Conservation (phyloP, 2,888 invertebrate species). For the Tetramorium bicarinatum region DNA sequence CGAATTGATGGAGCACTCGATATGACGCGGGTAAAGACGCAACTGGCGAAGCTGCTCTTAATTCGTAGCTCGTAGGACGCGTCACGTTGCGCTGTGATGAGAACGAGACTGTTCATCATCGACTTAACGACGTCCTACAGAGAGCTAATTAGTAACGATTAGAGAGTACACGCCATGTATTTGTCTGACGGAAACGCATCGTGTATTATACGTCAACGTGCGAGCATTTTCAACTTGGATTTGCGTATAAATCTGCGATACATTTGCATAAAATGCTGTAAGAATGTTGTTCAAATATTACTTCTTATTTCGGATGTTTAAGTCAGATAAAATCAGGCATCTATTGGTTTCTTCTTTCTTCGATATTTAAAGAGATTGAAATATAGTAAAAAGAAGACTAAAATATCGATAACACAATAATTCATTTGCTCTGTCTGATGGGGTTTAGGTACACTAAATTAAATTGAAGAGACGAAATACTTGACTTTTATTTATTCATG, state of each 20-base stretch:
- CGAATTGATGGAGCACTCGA: not conserved
- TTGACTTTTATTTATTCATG: not conserved
- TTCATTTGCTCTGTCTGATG: not conserved
- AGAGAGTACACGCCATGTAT: conserved; percentile 28
- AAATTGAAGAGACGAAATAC: not conserved
- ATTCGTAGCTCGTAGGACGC: conserved; percentile 19
- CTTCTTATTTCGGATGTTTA: not conserved
- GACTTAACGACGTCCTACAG: conserved; percentile 3
- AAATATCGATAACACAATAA: not conserved
- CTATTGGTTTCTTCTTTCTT: not conserved
- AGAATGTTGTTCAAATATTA: not conserved
- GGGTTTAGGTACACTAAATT: not conserved
- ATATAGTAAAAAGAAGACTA: not conserved
- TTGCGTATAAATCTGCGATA: not conserved
- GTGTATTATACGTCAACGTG: not conserved
- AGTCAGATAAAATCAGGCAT: not conserved
- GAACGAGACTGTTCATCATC: conserved; percentile 39
- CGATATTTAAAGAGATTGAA: not conserved
- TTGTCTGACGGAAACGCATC: conserved; percentile 24
- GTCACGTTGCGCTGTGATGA: conserved; percentile 32
- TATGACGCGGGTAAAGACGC: not conserved
- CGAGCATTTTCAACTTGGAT: not conserved
- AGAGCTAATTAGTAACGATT: conserved; percentile 61
- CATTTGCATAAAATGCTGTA: not conserved
- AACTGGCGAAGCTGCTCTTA: conserved; percentile 30